Conservation (phyloP, 2,113 vertebrate genomes). For the Corvus hawaiiensis region DNA sequence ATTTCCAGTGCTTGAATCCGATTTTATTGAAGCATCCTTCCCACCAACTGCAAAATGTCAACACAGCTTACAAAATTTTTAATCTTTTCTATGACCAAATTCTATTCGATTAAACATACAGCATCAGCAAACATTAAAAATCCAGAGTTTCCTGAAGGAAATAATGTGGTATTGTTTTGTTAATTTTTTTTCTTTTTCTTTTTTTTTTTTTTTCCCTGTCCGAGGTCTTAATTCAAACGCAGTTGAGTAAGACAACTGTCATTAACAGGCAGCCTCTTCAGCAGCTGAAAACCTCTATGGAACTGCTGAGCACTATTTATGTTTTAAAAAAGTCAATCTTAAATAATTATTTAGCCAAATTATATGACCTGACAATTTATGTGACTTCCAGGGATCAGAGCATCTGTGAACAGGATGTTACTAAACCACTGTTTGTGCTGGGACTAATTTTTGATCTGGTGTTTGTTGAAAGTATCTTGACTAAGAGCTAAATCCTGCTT, state of each 20-base stretch:
- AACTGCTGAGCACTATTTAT: neutral
- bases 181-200: neutral
- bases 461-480: neutral
- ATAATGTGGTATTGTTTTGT: neutral
- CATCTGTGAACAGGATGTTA: neutral
- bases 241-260: neutral
- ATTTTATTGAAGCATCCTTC: constrained; percentile 60
- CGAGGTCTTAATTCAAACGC: constrained; percentile 17
- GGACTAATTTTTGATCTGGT: neutral
- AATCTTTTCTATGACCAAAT: constrained; percentile 23
- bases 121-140: neutral
- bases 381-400: neutral
- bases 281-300: neutral
- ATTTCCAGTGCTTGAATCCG: constrained; percentile 54
- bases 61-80: constrained; percentile 56
- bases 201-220: neutral
- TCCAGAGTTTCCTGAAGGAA: neutral
- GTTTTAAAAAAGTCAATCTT: neutral
- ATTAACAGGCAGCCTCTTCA: constrained; percentile 21
- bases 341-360: constrained; percentile 41
- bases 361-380: neutral
- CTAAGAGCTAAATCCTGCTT: neutral
- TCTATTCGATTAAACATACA: constrained; percentile 25
- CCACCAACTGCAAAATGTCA: constrained; percentile 64
- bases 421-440: neutral